Conservation (phyloP, 2,113 vertebrate species). For the Hemicordylus capensis region DNA sequence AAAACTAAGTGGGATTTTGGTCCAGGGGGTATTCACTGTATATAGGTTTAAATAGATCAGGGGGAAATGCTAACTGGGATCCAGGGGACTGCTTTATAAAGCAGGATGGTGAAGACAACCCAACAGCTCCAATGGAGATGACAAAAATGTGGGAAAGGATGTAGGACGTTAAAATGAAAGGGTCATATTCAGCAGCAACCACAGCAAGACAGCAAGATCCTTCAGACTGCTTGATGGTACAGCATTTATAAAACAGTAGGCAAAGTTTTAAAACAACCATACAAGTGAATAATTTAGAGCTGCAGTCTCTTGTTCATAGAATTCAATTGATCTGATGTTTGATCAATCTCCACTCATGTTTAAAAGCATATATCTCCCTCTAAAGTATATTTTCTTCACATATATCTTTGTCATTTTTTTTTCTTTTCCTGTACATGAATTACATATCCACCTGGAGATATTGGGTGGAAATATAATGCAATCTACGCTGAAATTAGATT, state of each 20-base stretch:
- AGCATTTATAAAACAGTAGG: background rate
- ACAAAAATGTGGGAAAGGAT: background rate
- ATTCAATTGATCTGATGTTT: conserved; percentile 20
- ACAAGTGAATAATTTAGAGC: background rate
- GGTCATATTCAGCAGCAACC: background rate
- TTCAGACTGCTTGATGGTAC: background rate
- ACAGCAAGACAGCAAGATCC: background rate
- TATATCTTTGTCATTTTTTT: background rate
- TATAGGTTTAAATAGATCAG: conserved; percentile 5
- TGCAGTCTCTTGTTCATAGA: background rate
- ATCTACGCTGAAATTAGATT: background rate
- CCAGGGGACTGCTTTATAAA: background rate
- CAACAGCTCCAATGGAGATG: background rate
- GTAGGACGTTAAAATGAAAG: rapidly evolving
- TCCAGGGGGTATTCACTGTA: background rate
- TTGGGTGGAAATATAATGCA: background rate
- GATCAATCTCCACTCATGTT: conserved; percentile 7
- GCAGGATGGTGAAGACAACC: background rate
- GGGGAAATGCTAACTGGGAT: rapidly evolving
- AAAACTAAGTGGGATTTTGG: conserved; percentile 27
- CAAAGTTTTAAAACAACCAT: background rate
- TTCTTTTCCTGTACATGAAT: background rate
- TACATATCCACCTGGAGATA: background rate
- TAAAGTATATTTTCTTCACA: background rate
- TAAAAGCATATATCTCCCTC: background rate